phyloP scores from a whole-genome alignment of 2,113 vertebrate genomes.

The Sarotherodon lohbergeri region DNA sequence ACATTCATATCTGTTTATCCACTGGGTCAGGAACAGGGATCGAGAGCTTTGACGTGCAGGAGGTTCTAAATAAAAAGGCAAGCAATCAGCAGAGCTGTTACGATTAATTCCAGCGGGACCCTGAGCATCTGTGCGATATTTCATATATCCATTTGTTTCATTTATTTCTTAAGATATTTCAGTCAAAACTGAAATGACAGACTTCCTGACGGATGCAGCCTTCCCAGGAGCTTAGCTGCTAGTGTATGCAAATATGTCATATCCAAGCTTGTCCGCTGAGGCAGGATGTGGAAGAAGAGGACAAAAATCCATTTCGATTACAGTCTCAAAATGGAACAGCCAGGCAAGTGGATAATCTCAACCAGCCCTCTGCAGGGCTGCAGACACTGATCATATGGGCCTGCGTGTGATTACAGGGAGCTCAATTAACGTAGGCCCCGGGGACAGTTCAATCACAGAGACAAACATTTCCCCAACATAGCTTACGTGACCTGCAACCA shows the following conservation, averaged over 20 bases:
- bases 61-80: not conserved
- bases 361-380: not conserved
- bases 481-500: conserved; percentile 60
- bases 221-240: not conserved
- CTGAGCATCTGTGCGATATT: not conserved
- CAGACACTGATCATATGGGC: conserved; percentile 22
- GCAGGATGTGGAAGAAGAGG: not conserved
- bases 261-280: not conserved
- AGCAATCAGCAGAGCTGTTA: not conserved
- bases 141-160: not conserved
- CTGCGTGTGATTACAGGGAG: conserved; percentile 51
- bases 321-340: conserved; percentile 23
- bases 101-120: not conserved
- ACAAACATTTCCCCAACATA: conserved; percentile 60
- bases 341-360: conserved; percentile 36
- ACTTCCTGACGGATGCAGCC: not conserved
- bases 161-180: not conserved
- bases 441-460: conserved; percentile 52
- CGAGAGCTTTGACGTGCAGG: not conserved
- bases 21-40: not conserved
- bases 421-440: conserved; percentile 47
- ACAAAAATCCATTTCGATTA: conserved; percentile 58
- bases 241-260: not conserved
- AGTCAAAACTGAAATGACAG: not conserved
- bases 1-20: not conserved